These are phyloP conservation scores for Pelagia noctiluca DNA, from an alignment of 30 jellyfish, hydroid and myxozoan genomes.

Conservation along the genomic window DNA sequence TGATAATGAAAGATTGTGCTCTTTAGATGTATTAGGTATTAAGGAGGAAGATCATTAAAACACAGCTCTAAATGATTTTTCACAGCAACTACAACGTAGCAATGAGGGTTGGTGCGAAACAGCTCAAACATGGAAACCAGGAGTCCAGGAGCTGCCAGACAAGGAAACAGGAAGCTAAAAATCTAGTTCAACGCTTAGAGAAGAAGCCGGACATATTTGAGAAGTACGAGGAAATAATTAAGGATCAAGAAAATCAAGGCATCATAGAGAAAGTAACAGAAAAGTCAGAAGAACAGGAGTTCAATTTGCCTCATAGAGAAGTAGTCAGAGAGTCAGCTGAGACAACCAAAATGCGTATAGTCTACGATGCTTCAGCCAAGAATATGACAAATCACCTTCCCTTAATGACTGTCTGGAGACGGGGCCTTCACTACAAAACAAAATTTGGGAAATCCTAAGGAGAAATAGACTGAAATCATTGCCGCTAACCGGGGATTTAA, in stretches of 20 bases:
- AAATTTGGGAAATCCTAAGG: background rate
- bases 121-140: no score
- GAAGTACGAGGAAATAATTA: background rate
- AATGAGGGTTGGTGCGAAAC: no score
- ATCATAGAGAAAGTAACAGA: background rate
- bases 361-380: background rate
- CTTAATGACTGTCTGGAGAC: background rate
- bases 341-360: background rate
- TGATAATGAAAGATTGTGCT: no score
- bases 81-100: no score
- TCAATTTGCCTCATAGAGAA: background rate
- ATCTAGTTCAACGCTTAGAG: no score
- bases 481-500: background rate
- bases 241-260: background rate
- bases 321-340: constrained; percentile 1
- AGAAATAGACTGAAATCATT: background rate
- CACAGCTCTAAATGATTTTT: no score
- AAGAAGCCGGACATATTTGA: background rate
- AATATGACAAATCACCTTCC: background rate
- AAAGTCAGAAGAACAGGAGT: background rate
- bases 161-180: no score
- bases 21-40: no score
- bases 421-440: background rate
- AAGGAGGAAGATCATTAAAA: no score
- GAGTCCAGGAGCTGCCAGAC: no score